These are phyloP conservation scores for Brachionichthys hirsutus DNA, from an alignment of 2,113 vertebrate genomes.

Conservation along the genomic window DNA sequence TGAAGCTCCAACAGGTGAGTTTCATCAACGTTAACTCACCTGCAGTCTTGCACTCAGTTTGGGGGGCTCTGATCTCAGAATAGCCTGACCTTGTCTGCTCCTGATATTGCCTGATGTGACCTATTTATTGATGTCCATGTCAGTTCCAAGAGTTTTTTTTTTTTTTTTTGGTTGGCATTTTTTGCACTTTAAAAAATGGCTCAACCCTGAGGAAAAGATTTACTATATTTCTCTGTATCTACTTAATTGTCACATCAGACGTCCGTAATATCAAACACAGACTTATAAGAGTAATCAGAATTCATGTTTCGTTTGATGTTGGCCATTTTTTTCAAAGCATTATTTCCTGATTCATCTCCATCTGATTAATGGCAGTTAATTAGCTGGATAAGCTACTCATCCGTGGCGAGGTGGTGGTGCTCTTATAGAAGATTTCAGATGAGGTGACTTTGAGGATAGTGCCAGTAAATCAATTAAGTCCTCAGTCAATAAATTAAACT, in stretches of 20 bases:
- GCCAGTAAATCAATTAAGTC: slow-evolving; percentile 63
- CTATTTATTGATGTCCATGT: slow-evolving; percentile 52
- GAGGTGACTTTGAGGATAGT: slow-evolving; percentile 65
- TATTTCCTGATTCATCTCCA: slow-evolving; percentile 43
- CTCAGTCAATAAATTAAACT: slow-evolving; percentile 64
- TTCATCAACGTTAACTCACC: slow-evolving; percentile 45
- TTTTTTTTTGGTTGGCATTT: too few relatives aligned
- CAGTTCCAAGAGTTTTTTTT: slow-evolving; percentile 40
- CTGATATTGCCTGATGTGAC: slow-evolving; percentile 24
- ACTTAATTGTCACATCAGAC: background rate
- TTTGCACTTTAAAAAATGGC: slow-evolving; percentile 23
- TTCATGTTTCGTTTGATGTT: slow-evolving; percentile 1
- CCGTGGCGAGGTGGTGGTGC: slow-evolving; percentile 9
- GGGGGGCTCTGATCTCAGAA: slow-evolving; percentile 48
- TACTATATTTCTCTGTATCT: slow-evolving; percentile 3
- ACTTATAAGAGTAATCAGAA: background rate
- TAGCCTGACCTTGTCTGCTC: slow-evolving; percentile 35
- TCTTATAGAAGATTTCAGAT: slow-evolving; percentile 49
- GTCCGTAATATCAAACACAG: background rate
- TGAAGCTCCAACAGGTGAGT: slow-evolving; percentile 45
- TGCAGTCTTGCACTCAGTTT: slow-evolving; percentile 33
- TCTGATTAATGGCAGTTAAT: slow-evolving; percentile 55
- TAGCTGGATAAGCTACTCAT: slow-evolving; percentile 35
- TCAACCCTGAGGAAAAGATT: slow-evolving; percentile 27
- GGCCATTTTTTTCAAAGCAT: slow-evolving; percentile 24